Percentiles rank a stretch among this genome's conserved stretches.
phyloP scores from a whole-genome alignment of 2,797 vertebrate species.

The Acanthurus tractus region DNA sequence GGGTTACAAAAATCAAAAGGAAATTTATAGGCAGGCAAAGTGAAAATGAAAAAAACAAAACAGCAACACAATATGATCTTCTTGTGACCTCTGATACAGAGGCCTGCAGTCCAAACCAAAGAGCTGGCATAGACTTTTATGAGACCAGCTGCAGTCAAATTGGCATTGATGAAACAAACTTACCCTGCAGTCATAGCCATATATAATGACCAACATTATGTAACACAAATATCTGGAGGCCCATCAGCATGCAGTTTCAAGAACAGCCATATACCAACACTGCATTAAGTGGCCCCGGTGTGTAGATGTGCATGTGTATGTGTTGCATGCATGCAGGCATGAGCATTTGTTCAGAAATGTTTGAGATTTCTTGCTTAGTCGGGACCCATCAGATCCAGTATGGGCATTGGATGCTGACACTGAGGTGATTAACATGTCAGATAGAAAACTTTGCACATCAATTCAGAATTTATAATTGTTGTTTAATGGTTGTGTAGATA shows the following conservation, averaged over 20 bases:
- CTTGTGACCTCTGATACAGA: background rate
- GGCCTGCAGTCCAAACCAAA: slow-evolving; percentile 20
- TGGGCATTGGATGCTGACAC: no score
- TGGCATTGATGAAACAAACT: slow-evolving; percentile 64
- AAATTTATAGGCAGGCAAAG: slow-evolving; percentile 10
- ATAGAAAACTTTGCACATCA: no score
- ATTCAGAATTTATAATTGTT: no score
- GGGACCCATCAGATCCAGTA: no score
- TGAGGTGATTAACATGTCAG: no score
- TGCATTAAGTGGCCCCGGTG: slow-evolving; percentile 15
- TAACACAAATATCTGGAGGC: slow-evolving; percentile 56
- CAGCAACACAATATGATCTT: slow-evolving; percentile 20
- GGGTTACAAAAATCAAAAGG: slow-evolving; percentile 15
- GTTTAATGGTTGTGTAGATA: no score
- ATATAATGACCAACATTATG: slow-evolving; percentile 64
- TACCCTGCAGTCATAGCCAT: slow-evolving; percentile 44
- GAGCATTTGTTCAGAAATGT: background rate
- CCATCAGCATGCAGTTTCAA: slow-evolving; percentile 37
- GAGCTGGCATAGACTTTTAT: slow-evolving; percentile 16
- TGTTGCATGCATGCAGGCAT: background rate
- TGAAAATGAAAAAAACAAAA: slow-evolving; percentile 14
- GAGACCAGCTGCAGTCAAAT: slow-evolving; percentile 53
- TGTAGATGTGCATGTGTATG: background rate
- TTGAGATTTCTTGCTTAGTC: no score
- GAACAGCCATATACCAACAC: slow-evolving; percentile 39